Evolutionary conservation across 2,797 vertebrate genomes (phyloP), one percentile per base, ranked within the genome.

Genomic region (Malurus leucopterus): DNA sequence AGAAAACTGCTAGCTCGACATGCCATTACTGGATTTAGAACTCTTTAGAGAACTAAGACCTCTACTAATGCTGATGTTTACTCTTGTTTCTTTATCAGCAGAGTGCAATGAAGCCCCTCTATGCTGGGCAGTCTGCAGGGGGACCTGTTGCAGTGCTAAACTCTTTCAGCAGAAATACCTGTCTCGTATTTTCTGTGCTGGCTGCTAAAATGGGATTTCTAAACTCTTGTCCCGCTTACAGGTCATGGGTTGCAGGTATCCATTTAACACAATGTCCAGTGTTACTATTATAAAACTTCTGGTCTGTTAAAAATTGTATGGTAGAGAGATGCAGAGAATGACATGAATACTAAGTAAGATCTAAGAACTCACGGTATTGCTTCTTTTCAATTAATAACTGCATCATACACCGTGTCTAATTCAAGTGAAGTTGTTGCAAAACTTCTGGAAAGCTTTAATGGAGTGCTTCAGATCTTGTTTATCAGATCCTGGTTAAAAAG

Each of bases 401-500:
- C 68, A 26, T 86, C 2, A 2, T 55, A 38, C 9, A 54, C 43
- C 61, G 69, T 32, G 70, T 88, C 73, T 93, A 40, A 70, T 88
- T 82, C 36, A 71, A 86, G 65, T 64, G 43, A 84, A 82, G 54
- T 6, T 3, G 44, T 84, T 80, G n/a, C 51, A 84, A 58, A 79
- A 86, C 76, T 91, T 93, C 62, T 73, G 62, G 36, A 84, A 63
- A 30, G 65, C 85, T 92, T 84, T 86, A 90, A 71, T 72, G 36
- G 38, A 73, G 50, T 85, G 62, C 80, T 91, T 86, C 78, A 77
- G 91, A 83, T 51, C 61, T 86, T 92, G 44, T 84, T 92, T 92
- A 77, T 64, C 75, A 70, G 71, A 64, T 82, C 81, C 55, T 69
- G 44, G 61, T 84, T 88, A 84, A 88, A 93, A 91, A 80, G 61